Evolutionary conservation across 2,797 vertebrate genomes (phyloP).

Genomic region (Morelia viridis): DNA sequence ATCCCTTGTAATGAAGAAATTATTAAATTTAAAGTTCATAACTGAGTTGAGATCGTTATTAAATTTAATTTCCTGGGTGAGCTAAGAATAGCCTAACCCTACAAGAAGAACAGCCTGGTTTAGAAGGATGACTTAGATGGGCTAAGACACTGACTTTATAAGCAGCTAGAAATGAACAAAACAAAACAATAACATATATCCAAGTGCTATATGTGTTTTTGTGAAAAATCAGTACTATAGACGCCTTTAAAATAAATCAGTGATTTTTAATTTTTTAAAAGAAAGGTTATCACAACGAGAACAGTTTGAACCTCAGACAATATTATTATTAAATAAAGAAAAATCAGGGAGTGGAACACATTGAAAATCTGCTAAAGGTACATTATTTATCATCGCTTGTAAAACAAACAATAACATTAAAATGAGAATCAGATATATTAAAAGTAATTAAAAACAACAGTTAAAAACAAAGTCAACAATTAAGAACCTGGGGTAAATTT

Average conservation of each 20-base stretch:
- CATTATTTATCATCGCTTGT: too few relatives aligned
- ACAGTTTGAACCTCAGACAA: background rate
- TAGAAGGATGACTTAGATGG: constrained; percentile 9
- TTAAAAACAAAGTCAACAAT: too few relatives aligned
- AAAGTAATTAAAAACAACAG: too few relatives aligned
- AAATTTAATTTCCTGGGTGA: constrained; percentile 35
- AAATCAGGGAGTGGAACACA: background rate
- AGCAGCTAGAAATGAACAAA: constrained; percentile 18
- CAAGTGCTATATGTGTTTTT: too few relatives aligned
- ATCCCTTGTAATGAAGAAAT: background rate
- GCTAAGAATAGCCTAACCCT: background rate
- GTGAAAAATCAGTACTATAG: too few relatives aligned
- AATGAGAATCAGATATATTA: too few relatives aligned
- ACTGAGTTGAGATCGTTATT: constrained; percentile 10
- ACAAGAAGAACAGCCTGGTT: constrained; percentile 31
- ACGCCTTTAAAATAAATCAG: too few relatives aligned
- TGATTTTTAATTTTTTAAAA: background rate
- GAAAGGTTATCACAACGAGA: background rate
- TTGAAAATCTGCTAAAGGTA: background rate
- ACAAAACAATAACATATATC: background rate
- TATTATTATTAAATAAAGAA: background rate
- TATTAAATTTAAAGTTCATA: background rate
- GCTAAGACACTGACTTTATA: background rate
- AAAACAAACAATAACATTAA: too few relatives aligned
- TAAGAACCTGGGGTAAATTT: background rate